Evolutionary conservation across 2,113 vertebrate species (phyloP), one percentile per base, ranked within the genome.

Genomic region (Nyctereutes procyonoides): DNA sequence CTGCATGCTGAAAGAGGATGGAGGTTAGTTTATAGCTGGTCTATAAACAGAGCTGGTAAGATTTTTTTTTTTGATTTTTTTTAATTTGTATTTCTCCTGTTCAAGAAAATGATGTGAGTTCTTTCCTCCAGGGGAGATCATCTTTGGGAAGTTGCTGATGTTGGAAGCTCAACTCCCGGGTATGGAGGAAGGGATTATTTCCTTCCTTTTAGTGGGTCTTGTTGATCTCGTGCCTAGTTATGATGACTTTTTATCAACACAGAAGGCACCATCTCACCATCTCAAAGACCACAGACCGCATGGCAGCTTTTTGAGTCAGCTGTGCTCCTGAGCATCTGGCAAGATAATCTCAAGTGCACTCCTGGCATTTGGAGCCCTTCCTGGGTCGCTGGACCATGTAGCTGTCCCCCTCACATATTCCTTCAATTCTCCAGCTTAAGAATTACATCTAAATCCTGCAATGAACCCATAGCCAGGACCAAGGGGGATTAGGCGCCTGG

Each of bases 1-100:
- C 56, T 97, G 28, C 30, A 79, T 60, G 38, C 20, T 88, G 13
- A 48, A 86, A 73, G 3, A 93, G 85, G 38, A 53, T 74, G 11
- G 48, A 14, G 35, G 24, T n/a, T 83, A 92, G 90, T 92, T 96
- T 83, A 86, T 53, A 90, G 76, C 17, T 95, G 85, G 80, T 12
- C 19, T 92, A 90, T 67, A 86, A 98, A 69, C 13, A 82, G 58
- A 83, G 73, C 38, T 51, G 24, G 82, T 32, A 88, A 96, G 7
- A 24, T 10, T 51, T 82, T 92, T 80, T n/a, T 8, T 63, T 87
- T 89, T 80, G 35, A 88, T 92, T 80, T n/a, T 8, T 63, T 87
- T 89, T 80, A 35, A 88, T 30, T 77, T 85, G 16, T 55, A 26
- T 62, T 92, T 92, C 20, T 63, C 89, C 48, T 94, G 73, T 30